Base-by-base conservation (phyloP, 2,797 vertebrate genomes). In the Acanthurus lineatus region DNA sequence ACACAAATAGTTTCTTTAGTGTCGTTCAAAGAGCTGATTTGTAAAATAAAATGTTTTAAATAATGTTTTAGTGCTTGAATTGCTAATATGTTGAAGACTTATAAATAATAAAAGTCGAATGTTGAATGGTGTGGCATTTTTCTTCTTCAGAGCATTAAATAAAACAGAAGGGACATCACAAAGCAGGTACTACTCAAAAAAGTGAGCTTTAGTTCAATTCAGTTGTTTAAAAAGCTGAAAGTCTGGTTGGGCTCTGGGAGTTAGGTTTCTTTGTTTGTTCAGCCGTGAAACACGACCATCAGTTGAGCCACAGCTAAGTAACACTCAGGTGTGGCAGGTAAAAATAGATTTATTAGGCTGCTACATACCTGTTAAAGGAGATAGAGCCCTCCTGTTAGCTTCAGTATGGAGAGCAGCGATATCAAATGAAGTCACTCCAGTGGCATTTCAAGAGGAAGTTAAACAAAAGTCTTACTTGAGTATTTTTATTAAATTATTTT, bases 21-120 rank as follows among this genome's bases (percentile, higher is more conserved):
- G 20, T 61, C 32, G 19, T 5, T 64, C 8, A 69, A 35, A 52
- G 3, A 47, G 19, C 3, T 42, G 4, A 57, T 45, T 59, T 12
- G 10, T 47, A 3, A 48, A 19, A 68, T 66, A 32, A 64, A 49
- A 45, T 32, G 8, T 2, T 25, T 69, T 10, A n/a, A 51, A 56
- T 11, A 20, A 54, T 66, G 25, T 74, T 70, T 76, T 53, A 6
- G 7, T 67, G 56, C 11, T 71, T 81, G 9, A 73, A 67, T 66
- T 71, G 32, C 3, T 44, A 16, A 74, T 63, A 19, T 83, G 8
- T 54, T 74, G 1, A 28, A 69, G 0, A 84, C 82, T 81, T 90
- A n/a, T n/a, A n/a, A n/a, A n/a, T 20, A 91, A 89, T 93, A 89
- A 92, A 91, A 60, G 45, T 63, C 17, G 9, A n/a, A 25, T 48